phyloP scores from a whole-genome alignment of 2,797 vertebrate species.

The Typhlichthys eigenmanni region DNA sequence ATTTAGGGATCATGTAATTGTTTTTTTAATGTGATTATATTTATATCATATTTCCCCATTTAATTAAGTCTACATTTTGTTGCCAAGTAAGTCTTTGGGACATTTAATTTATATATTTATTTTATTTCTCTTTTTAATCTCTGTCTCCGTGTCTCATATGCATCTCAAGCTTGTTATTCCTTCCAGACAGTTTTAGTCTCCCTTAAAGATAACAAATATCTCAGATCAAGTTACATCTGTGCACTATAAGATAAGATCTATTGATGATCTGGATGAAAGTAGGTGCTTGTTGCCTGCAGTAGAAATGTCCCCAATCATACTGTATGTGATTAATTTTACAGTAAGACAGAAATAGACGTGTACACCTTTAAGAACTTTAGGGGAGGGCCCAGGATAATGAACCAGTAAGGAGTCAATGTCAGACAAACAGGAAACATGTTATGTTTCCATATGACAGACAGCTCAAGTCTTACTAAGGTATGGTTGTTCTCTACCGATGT shows the following conservation, averaged over 20 bases:
- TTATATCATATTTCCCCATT: too few species aligned
- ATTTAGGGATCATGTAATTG: too few species aligned
- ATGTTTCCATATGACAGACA: slow-evolving; percentile 50
- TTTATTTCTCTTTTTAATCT: not conserved
- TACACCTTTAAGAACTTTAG: slow-evolving; percentile 68
- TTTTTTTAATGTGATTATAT: too few species aligned
- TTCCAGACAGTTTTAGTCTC: slow-evolving; percentile 1
- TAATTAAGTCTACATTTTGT: too few species aligned
- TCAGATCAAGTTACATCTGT: too few species aligned
- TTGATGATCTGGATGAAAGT: too few species aligned
- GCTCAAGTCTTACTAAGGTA: slow-evolving; percentile 52
- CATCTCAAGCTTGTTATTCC: not conserved
- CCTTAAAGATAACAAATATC: too few species aligned
- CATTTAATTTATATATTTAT: not conserved
- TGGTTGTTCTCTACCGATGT: slow-evolving; percentile 24
- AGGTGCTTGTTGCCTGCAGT: not conserved
- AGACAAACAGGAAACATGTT: slow-evolving; percentile 73
- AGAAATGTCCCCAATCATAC: slow-evolving; percentile 1
- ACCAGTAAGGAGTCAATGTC: slow-evolving; percentile 62
- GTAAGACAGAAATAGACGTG: slow-evolving; percentile 30
- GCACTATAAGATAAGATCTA: too few species aligned
- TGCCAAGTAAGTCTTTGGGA: too few species aligned
- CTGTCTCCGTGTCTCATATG: not conserved
- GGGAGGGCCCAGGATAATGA: slow-evolving; percentile 50
- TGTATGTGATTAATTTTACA: too few species aligned